Evolutionary conservation across 1,140 invertebrate species (phyloP).

Genomic region (Drosophila watanabei): DNA sequence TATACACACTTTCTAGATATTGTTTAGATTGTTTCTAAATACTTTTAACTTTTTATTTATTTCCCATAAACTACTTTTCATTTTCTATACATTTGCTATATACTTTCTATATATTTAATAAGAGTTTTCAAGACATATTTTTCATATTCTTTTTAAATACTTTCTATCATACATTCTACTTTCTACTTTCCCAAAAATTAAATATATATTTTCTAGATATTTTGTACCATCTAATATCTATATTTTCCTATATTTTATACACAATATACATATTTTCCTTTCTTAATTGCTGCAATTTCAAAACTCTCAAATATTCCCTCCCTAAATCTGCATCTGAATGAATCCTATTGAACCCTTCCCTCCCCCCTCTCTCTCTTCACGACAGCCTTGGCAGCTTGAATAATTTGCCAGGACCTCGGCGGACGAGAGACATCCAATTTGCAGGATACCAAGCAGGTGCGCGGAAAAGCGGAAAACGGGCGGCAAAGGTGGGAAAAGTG

Average conservation of each 20-base stretch:
- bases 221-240: too few relatives aligned
- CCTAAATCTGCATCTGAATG: constrained; percentile 21
- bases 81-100: neutral
- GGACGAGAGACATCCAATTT: constrained; percentile 36
- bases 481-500: neutral
- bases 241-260: neutral
- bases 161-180: too few relatives aligned
- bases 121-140: neutral
- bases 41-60: neutral
- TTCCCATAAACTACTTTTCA: neutral
- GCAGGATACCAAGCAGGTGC: constrained; percentile 31
- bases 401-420: constrained; percentile 34
- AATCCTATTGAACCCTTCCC: constrained; percentile 14
- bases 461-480: constrained; percentile 6
- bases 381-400: constrained; percentile 14
- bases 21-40: neutral
- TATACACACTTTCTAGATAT: too few relatives aligned
- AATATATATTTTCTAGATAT: too few relatives aligned
- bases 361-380: neutral
- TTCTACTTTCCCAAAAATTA: too few relatives aligned
- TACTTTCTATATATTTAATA: neutral
- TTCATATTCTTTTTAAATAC: neutral
- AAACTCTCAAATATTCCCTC: neutral
- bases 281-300: neutral
- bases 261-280: too few relatives aligned